Percentiles rank a stretch among this genome's conserved stretches.
phyloP scores from a whole-genome alignment of 2,113 vertebrate species.

The Paramormyrops kingsleyae region DNA sequence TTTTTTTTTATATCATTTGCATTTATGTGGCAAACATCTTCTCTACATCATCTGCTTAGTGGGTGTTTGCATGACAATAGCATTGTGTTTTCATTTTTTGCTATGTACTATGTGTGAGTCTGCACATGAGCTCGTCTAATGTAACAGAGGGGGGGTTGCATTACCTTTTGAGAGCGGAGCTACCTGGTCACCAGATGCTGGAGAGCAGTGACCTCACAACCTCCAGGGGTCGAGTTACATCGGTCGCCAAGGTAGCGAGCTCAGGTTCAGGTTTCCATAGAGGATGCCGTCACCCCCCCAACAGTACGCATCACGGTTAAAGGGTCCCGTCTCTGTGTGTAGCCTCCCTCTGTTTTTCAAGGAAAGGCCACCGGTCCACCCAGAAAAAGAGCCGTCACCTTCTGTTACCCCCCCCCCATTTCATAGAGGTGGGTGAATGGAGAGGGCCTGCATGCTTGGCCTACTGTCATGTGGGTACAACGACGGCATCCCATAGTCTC shows the following conservation, averaged over 20 bases:
- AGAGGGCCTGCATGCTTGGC: slow-evolving; percentile 47
- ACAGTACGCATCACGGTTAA: slow-evolving; percentile 1
- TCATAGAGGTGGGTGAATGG: neutral
- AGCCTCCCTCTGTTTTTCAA: slow-evolving; percentile 46
- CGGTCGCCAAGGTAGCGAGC: slow-evolving; percentile 61
- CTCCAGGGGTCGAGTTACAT: slow-evolving; percentile 61
- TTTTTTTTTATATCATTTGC: neutral
- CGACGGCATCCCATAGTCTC: slow-evolving; percentile 55
- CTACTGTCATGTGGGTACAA: slow-evolving; percentile 64
- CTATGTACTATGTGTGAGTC: slow-evolving; percentile 26
- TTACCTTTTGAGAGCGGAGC: slow-evolving; percentile 65
- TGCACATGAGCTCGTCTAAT: neutral
- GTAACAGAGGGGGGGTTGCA: slow-evolving; percentile 51
- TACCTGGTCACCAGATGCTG: slow-evolving; percentile 60
- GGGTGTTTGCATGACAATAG: neutral
- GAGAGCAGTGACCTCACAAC: slow-evolving; percentile 59
- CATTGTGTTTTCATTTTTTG: neutral
- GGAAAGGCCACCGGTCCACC: slow-evolving; percentile 25
- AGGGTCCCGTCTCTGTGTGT: slow-evolving; percentile 16
- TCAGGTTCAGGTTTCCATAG: slow-evolving; percentile 21
- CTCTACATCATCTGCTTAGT: neutral
- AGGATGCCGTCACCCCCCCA: slow-evolving; percentile 16
- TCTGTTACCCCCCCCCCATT: neutral
- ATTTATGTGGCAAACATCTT: neutral
- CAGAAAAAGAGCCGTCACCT: neutral